Evolutionary conservation across 1,140 invertebrate species (phyloP).

Genomic region (Drosophila rhopaloa): DNA sequence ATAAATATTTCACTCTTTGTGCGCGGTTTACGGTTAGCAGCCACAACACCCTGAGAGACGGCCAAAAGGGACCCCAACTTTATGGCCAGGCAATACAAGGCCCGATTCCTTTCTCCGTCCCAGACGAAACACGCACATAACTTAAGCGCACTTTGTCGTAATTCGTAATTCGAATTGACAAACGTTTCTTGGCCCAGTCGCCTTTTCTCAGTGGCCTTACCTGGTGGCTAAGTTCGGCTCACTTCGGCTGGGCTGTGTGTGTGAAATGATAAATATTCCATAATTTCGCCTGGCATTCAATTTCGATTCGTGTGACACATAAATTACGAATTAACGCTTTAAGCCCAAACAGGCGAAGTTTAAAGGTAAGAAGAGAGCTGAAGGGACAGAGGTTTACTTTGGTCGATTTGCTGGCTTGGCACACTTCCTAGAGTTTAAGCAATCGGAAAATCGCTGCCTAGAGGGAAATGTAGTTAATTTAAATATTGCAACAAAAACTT

Average conservation of each 20-base stretch:
- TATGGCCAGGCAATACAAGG: constrained; percentile 48
- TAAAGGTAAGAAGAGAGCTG: background rate
- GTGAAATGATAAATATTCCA: constrained; percentile 84
- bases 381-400: background rate
- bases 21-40: constrained; percentile 58
- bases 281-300: constrained; percentile 84
- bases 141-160: constrained; percentile 82
- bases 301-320: constrained; percentile 84
- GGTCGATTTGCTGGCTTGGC: constrained; percentile 44
- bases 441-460: background rate
- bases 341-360: constrained; percentile 55
- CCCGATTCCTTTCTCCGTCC: constrained; percentile 20
- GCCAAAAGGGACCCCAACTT: constrained; percentile 61
- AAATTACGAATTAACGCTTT: constrained; percentile 85
- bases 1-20: constrained; percentile 77
- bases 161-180: constrained; percentile 84
- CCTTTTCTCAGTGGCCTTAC: constrained; percentile 7
- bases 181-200: constrained; percentile 54
- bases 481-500: background rate
- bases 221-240: constrained; percentile 24
- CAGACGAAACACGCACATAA: constrained; percentile 57
- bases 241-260: constrained; percentile 19
- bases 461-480: background rate
- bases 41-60: constrained; percentile 37
- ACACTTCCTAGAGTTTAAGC: constrained; percentile 22